Percentiles rank a stretch among this genome's conserved stretches.
Evolutionary conservation across 2,888 invertebrate species (phyloP).

Genomic region (Rotaria socialis): DNA sequence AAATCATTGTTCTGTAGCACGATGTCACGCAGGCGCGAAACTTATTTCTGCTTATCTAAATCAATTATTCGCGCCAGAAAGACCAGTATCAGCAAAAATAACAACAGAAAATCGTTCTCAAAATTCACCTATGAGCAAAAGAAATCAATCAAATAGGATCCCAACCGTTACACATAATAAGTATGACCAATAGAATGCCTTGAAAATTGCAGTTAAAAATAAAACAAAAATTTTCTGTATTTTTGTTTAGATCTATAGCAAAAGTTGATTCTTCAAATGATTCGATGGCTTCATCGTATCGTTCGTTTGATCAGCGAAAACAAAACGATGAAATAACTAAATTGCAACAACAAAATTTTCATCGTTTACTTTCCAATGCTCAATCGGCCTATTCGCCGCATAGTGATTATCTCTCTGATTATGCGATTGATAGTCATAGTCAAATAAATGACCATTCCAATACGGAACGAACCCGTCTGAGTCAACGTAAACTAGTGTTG

Average conservation of each 20-base stretch:
- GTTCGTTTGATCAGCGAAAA: neutral
- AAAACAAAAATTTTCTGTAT: no score
- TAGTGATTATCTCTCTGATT: no score
- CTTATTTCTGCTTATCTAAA: conserved; percentile 12
- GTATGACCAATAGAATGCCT: no score
- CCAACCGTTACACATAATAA: no score
- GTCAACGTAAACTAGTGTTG: neutral
- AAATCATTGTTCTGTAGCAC: neutral
- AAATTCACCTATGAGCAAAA: neutral
- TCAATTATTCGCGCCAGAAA: neutral
- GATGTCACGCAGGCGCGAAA: conserved; percentile 27
- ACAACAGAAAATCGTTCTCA: neutral
- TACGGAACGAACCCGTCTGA: neutral
- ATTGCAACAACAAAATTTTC: conserved; percentile 9
- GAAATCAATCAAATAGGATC: no score
- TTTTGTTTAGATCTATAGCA: neutral
- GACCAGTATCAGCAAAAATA: neutral
- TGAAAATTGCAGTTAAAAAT: no score
- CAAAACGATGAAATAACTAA: neutral
- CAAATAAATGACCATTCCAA: neutral
- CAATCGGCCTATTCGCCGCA: neutral
- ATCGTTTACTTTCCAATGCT: neutral
- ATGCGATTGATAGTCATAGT: neutral
- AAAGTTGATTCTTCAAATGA: neutral
- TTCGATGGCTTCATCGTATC: neutral